Evolutionary conservation across 2,797 vertebrate species (phyloP).

Genomic region (Sternotherus odoratus): DNA sequence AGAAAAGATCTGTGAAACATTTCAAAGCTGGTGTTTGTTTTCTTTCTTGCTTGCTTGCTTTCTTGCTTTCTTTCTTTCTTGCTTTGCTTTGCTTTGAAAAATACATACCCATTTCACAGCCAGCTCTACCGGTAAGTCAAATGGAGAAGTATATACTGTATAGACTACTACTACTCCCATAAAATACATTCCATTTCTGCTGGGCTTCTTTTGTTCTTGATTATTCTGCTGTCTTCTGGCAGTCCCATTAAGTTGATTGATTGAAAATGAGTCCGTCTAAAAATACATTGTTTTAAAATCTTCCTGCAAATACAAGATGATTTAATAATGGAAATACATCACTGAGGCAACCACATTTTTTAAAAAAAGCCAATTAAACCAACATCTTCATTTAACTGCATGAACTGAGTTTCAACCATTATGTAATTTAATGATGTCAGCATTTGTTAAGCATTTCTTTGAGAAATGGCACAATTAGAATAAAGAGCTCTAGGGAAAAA

Average conservation of each 20-base stretch:
- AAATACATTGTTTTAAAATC: slow-evolving; percentile 31
- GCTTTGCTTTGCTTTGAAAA: no score
- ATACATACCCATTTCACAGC: not conserved
- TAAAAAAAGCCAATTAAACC: slow-evolving; percentile 17
- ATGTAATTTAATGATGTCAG: slow-evolving; percentile 33
- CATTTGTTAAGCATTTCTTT: slow-evolving; percentile 3
- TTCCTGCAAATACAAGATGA: slow-evolving; percentile 28
- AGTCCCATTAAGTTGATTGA: not conserved
- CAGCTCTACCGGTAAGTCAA: not conserved
- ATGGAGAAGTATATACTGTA: rapidly evolving
- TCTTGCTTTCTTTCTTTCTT: not conserved
- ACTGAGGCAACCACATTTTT: slow-evolving; percentile 43
- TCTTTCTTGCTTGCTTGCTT: not conserved
- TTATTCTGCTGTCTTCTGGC: not conserved
- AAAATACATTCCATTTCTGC: not conserved
- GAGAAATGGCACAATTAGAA: not conserved
- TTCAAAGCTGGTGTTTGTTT: not conserved
- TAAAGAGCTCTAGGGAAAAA: not conserved
- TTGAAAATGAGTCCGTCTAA: slow-evolving; percentile 48
- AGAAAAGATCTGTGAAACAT: not conserved
- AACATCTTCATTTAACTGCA: slow-evolving; percentile 16
- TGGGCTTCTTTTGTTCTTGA: not conserved
- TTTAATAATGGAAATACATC: slow-evolving; percentile 45
- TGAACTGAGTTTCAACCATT: slow-evolving; percentile 11
- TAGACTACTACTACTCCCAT: not conserved